Conservation (phyloP, 2,797 vertebrate genomes). For the Salmo trutta region DNA sequence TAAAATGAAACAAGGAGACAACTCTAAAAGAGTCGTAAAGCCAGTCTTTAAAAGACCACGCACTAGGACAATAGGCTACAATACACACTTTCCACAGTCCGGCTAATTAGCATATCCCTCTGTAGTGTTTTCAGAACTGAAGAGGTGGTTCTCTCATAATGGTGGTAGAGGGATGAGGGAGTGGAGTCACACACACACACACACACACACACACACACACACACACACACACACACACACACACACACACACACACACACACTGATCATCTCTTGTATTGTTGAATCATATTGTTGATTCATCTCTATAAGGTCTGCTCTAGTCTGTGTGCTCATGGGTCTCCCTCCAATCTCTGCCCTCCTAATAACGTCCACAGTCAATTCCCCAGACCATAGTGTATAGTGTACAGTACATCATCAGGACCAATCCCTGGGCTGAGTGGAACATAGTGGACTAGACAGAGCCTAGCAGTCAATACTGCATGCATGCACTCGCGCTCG, state of each 20-base stretch:
- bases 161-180: no score
- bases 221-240: no score
- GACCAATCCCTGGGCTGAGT: not conserved
- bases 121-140: no score
- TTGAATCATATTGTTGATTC: not conserved
- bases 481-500: not conserved
- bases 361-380: not conserved
- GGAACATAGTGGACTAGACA: not conserved
- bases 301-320: not conserved
- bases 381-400: not conserved
- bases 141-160: no score
- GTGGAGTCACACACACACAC: not conserved
- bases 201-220: not conserved
- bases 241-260: no score
- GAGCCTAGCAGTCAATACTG: not conserved
- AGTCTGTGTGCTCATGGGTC: not conserved
- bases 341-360: not conserved
- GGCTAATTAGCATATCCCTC: not conserved
- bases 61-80: not conserved
- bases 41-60: not conserved
- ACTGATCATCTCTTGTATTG: no score
- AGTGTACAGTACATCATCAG: not conserved
- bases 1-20: not conserved
- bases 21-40: not conserved
- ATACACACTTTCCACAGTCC: not conserved